A percentile compares a stretch with the other conserved stretches of the same genome.
phyloP scores from a whole-genome alignment of 2,113 vertebrate species.

The Hippopotamus amphibius region DNA sequence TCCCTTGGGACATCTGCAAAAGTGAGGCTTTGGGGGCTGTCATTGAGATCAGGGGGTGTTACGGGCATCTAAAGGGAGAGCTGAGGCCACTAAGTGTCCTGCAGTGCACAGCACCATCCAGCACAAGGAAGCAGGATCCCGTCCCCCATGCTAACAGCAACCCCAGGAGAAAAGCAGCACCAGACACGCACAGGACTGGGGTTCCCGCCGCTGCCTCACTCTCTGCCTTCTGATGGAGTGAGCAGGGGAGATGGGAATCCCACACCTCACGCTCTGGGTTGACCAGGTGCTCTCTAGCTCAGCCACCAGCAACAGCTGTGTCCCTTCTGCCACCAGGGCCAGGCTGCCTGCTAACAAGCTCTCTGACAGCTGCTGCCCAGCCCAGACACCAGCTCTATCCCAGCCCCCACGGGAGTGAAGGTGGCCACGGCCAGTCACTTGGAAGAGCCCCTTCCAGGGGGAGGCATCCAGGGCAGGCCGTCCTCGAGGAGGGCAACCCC shows the following conservation, averaged over 20 bases:
- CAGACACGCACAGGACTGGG: neutral
- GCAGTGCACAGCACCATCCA: accelerated
- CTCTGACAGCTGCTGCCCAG: neutral
- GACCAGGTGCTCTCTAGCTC: neutral
- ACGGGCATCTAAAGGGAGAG: neutral
- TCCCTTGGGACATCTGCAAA: neutral
- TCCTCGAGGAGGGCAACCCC: neutral
- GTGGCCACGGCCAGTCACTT: neutral
- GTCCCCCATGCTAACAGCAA: accelerated
- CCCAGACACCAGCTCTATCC: neutral
- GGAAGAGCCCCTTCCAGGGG: neutral
- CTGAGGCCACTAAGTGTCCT: neutral
- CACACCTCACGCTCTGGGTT: neutral
- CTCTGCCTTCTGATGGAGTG: neutral
- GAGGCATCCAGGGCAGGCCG: neutral
- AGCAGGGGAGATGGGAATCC: neutral
- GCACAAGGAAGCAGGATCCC: neutral
- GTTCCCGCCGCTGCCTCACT: neutral
- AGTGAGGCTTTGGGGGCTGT: neutral
- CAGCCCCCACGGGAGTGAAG: neutral
- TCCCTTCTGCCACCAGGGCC: slow-evolving; percentile 10
- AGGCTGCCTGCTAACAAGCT: slow-evolving; percentile 26
- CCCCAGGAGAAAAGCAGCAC: accelerated
- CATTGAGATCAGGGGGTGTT: neutral
- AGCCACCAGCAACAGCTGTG: slow-evolving; percentile 3